Percentiles rank a stretch among this genome's conserved stretches.
Evolutionary conservation across 2,113 vertebrate species (phyloP).

Genomic region (Atrichornis clamosus): DNA sequence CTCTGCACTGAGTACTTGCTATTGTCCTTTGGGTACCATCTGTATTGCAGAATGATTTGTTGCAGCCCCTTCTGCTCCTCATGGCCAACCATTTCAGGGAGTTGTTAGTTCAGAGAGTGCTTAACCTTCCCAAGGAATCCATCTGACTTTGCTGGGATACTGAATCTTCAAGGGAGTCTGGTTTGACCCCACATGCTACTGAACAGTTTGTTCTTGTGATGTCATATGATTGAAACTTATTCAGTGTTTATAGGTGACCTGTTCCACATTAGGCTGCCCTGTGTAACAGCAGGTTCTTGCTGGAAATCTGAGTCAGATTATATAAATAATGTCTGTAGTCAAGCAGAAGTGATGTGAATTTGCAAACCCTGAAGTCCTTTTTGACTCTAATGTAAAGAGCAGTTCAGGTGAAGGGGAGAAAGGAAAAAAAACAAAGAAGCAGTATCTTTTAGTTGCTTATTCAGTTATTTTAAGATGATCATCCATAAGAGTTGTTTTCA

Average conservation of each 20-base stretch:
- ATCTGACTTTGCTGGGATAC: not conserved
- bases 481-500: not conserved
- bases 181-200: accelerated
- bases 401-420: not conserved
- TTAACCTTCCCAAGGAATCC: not conserved
- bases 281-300: not conserved
- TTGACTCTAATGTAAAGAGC: not conserved
- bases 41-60: not conserved
- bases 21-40: not conserved
- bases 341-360: not conserved
- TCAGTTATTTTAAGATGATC: not conserved
- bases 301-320: not conserved
- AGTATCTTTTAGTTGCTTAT: not conserved
- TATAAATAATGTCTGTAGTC: not conserved
- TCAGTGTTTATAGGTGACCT: not conserved
- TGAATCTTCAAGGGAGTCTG: not conserved
- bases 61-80: not conserved
- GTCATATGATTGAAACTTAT: not conserved
- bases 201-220: not conserved
- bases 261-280: not conserved
- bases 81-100: accelerated
- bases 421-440: not conserved
- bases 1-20: not conserved
- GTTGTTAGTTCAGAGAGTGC: not conserved
- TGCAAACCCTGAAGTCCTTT: not conserved